Evolutionary conservation across 2,797 vertebrate genomes (phyloP), one percentile per base, ranked within the genome.

Genomic region (Gymnodraco acuticeps): DNA sequence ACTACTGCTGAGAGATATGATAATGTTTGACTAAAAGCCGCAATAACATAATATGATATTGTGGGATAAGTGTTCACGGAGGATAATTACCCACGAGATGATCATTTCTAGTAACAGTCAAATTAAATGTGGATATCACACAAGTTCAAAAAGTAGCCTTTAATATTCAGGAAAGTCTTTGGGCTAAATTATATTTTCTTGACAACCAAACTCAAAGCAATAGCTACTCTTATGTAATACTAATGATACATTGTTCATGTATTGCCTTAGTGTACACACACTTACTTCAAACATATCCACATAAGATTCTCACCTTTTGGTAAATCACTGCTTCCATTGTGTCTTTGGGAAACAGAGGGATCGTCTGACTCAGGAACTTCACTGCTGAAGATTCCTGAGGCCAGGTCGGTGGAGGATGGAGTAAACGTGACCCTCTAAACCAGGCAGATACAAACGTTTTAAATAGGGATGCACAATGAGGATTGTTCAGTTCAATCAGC

Each of bases 401-500:
- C 87, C 77, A 96, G 84, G 84, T 92, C 79, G 10, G 83, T 2
- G 0, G 90, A 79, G 17, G 93, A 78, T 51, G 95, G 92, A 1
- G 78, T 86, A 82, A 98, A 94, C 64, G 87, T 93, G 81, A 97
- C 94, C 82, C 96, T 96, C 97, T 99, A 81, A 84, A 75, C 16
- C 2, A 33, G 51, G 0, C 17, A 61, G 10, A 64, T 14, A 19
- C 60, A 58, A 9, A 38, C 0, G 33, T 38, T 38, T 38, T 38
- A 38, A 38, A 0, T 7, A 38, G 33, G 33, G 33, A 38, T 38
- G 33, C 33, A 27, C 27, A 27, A 27, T 27, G 27, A 27, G 27
- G 27, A 5, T 1, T 27, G 5, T 27, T 27, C 27, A 27, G 4
- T 27, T 27, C 27, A 27, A 27, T 27, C 4, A 1, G 27, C 27